Evolutionary conservation across 2,888 invertebrate genomes (phyloP).

Genomic region (Epinotia ramella): DNA sequence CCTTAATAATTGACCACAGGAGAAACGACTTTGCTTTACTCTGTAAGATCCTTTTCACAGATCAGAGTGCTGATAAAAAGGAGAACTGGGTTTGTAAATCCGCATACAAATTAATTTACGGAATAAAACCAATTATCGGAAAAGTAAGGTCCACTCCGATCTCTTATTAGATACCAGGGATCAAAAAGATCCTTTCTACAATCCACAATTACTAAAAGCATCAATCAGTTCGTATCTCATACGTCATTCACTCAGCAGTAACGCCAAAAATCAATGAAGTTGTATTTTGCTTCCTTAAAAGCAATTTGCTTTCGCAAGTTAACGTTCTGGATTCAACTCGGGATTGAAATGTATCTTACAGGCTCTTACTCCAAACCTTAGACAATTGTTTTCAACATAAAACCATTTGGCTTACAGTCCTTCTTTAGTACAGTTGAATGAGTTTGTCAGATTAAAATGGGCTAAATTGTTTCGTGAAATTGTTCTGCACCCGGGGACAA

Average conservation of each 20-base stretch:
- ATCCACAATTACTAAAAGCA: neutral
- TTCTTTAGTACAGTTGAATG: conserved; percentile 53
- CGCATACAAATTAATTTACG: conserved; percentile 21
- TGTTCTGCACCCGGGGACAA: conserved; percentile 27
- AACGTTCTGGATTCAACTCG: neutral
- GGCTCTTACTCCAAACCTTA: conserved; percentile 54
- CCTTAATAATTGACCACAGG: too few relatives aligned
- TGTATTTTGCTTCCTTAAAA: neutral
- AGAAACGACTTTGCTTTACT: too few relatives aligned
- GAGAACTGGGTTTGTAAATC: conserved; percentile 27
- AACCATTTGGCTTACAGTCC: conserved; percentile 59
- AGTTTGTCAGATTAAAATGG: conserved; percentile 51
- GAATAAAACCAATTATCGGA: conserved; percentile 35
- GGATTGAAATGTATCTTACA: conserved; percentile 36
- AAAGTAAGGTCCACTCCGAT: conserved; percentile 18
- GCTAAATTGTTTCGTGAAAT: conserved; percentile 35
- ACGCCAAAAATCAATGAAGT: neutral
- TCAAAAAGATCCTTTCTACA: neutral
- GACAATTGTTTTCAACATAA: conserved; percentile 65
- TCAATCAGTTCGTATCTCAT: conserved; percentile 9
- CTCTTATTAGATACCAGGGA: neutral
- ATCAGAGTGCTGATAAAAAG: conserved; percentile 28
- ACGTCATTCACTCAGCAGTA: neutral
- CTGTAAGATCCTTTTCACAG: neutral
- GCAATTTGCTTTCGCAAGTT: neutral